Percentiles rank a stretch among this genome's conserved stretches.
Conservation (phyloP, 1,140 invertebrate species). For the Achatina immaculata region DNA sequence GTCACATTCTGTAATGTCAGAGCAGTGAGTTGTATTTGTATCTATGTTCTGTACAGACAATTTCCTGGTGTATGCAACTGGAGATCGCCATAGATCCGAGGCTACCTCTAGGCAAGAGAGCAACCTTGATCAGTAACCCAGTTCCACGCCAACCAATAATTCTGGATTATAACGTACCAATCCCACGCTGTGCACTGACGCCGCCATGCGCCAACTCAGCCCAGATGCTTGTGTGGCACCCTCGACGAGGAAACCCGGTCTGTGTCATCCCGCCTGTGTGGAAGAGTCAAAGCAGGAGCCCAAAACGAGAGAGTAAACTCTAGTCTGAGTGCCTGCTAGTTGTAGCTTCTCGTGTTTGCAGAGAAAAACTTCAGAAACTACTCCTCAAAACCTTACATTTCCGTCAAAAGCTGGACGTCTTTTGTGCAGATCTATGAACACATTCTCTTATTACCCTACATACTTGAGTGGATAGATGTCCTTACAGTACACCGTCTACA, state of each 20-base stretch:
- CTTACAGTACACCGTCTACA: too few species aligned
- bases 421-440: too few species aligned
- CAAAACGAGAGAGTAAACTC: conserved; percentile 56
- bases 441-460: too few species aligned
- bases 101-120: conserved; percentile 60
- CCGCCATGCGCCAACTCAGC: conserved; percentile 71
- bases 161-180: conserved; percentile 63
- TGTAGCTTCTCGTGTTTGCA: background rate
- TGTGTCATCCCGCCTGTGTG: conserved; percentile 65
- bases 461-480: too few species aligned
- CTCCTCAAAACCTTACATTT: too few species aligned
- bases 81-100: conserved; percentile 68
- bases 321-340: conserved; percentile 34
- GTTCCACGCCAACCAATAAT: conserved; percentile 63
- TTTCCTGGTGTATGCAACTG: conserved; percentile 68
- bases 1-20: too few species aligned
- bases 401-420: too few species aligned
- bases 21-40: too few species aligned
- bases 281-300: conserved; percentile 57
- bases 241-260: conserved; percentile 54
- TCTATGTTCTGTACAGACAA: conserved; percentile 45
- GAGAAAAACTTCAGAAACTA: background rate
- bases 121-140: conserved; percentile 61
- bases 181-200: conserved; percentile 66
- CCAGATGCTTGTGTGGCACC: conserved; percentile 70